Base-by-base conservation (phyloP, 2,113 vertebrate genomes). In the Okapia johnstoni region DNA sequence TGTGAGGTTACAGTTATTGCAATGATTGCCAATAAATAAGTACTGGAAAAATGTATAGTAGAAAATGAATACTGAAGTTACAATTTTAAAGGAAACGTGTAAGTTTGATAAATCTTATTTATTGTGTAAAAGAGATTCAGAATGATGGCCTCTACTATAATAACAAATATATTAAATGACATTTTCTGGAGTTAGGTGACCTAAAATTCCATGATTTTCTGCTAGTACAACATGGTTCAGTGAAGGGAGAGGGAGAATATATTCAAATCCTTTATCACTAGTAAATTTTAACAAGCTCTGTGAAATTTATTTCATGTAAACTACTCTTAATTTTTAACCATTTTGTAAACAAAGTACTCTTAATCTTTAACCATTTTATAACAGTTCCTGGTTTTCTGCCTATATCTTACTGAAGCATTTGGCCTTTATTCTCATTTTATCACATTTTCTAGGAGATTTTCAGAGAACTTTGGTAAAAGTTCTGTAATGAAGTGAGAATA, bases 21-120 rank as follows among this genome's bases (percentile, higher is more conserved):
- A 99, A 96, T 98, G 98, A 99, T 97, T 98, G 96, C 98, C 98
- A 98, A 96, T 97, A 98, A 98, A 98, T 98, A 98, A 98, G 98
- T 98, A 87, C 97, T 98, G 95, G 97, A 96, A 98, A 98, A 98
- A 98, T 81, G 55, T 98, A 98, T 95, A 80, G 90, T 98, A 98
- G 93, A 97, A 97, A 92, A 98, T 81, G 97, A 97, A 93, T 93
- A 97, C 80, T 95, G 84, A 98, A 97, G 79, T 97, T 88, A 81
- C 93, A 93, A 94, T 94, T 97, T 94, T n/a, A 46, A 97, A 88
- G 52, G 95, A 88, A 94, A 90, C 88, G 95, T 60, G 73, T 79
- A 70, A 70, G 79, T 97, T 94, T 97, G 92, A 94, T 96, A 97
- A 96, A 94, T 96, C 95, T 98, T 96, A 43, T 97, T 97, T 90